phyloP scores from a whole-genome alignment of 1,140 invertebrate genomes.

The Sitophilus oryzae region DNA sequence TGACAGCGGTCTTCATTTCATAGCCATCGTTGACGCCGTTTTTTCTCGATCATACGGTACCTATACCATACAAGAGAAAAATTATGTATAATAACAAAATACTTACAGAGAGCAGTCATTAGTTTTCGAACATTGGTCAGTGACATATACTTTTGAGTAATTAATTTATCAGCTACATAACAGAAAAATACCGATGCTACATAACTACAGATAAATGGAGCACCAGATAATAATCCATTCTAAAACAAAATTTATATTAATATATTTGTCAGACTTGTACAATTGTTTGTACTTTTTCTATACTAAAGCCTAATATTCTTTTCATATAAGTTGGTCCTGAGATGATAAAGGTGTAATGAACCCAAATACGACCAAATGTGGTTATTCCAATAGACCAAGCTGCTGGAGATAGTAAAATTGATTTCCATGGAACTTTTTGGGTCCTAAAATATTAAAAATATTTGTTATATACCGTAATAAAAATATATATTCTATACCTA shows the following conservation, averaged over 20 bases:
- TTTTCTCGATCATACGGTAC: too few relatives aligned
- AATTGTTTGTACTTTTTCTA: slow-evolving; percentile 56
- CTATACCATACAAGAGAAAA: too few relatives aligned
- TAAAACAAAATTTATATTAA: too few relatives aligned
- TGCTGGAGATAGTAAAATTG: slow-evolving; percentile 68
- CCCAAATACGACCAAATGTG: slow-evolving; percentile 67
- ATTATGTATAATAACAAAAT: background rate
- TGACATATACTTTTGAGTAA: slow-evolving; percentile 52
- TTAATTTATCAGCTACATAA: slow-evolving; percentile 61
- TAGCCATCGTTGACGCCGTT: too few relatives aligned
- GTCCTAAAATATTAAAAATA: slow-evolving; percentile 7
- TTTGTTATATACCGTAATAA: background rate
- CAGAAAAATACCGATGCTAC: slow-evolving; percentile 64
- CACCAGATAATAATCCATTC: slow-evolving; percentile 61
- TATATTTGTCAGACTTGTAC: too few relatives aligned
- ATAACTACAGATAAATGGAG: slow-evolving; percentile 65
- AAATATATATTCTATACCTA: background rate
- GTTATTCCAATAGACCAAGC: slow-evolving; percentile 76
- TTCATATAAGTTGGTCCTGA: slow-evolving; percentile 68
- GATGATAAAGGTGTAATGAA: slow-evolving; percentile 66
- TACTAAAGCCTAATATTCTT: slow-evolving; percentile 60
- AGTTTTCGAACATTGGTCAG: slow-evolving; percentile 62
- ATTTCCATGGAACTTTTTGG: slow-evolving; percentile 61
- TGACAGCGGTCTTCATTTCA: too few relatives aligned
- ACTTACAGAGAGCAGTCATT: slow-evolving; percentile 54